A percentile compares a stretch with the other conserved stretches of the same genome.
Conservation (phyloP, 2,888 invertebrate species). For the Cosmorhoe ocellata region DNA sequence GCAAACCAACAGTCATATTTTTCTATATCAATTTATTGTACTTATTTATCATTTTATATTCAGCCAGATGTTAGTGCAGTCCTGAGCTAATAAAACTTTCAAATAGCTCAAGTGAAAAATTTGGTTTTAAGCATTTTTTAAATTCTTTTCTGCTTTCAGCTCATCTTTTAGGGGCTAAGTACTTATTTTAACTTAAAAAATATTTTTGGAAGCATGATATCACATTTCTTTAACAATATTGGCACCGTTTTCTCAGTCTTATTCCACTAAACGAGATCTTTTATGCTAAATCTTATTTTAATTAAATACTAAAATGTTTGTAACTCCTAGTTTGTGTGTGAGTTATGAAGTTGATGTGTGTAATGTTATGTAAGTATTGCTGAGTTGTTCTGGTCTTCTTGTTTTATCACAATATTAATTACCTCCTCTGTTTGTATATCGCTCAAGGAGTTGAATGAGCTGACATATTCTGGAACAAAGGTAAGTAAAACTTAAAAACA, state of each 20-base stretch:
- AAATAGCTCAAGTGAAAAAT: too few relatives aligned
- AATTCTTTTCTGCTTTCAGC: neutral
- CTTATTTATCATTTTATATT: too few relatives aligned
- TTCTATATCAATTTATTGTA: too few relatives aligned
- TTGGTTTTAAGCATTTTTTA: too few relatives aligned
- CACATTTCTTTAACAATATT: constrained; percentile 5
- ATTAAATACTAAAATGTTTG: neutral
- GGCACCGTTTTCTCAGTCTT: constrained; percentile 3
- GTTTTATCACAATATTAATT: constrained; percentile 27
- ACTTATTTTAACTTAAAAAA: neutral
- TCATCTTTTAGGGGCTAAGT: neutral
- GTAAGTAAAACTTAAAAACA: too few relatives aligned
- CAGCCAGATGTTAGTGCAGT: neutral
- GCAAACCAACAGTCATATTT: too few relatives aligned
- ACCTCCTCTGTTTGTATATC: constrained; percentile 50
- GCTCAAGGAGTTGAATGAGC: constrained; percentile 36
- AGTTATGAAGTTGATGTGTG: neutral
- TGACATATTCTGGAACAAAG: constrained; percentile 52
- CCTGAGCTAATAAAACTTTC: too few relatives aligned
- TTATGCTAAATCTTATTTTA: constrained; percentile 1
- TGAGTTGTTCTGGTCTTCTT: neutral
- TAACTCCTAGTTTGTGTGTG: neutral
- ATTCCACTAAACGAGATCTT: neutral
- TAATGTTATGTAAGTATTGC: constrained; percentile 4
- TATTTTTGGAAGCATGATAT: constrained; percentile 1